Base-by-base conservation (phyloP, 2,888 invertebrate species). In the Clepsis dumicolana region DNA sequence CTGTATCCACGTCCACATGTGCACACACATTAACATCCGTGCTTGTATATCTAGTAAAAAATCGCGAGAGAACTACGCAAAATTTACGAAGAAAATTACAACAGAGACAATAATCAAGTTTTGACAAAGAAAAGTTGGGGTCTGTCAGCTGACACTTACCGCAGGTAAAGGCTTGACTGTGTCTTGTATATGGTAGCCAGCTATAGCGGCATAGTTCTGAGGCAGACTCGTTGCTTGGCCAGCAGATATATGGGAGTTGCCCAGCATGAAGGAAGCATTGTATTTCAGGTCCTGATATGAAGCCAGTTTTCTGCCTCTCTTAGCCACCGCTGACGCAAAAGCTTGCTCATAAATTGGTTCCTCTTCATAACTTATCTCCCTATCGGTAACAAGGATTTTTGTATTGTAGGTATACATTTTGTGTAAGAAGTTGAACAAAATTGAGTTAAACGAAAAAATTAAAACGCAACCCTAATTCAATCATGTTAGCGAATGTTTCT, bases 101-200 rank as follows among this genome's bases (percentile, higher is more conserved):
- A n/a, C n/a, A n/a, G n/a, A n/a, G n/a, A n/a, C n/a, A n/a, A n/a
- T n/a, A n/a, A n/a, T n/a, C n/a, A n/a, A n/a, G n/a, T n/a, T n/a
- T n/a, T n/a, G n/a, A n/a, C n/a, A n/a, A n/a, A n/a, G n/a, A n/a
- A n/a, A n/a, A n/a, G n/a, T n/a, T n/a, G n/a, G n/a, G n/a, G n/a
- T n/a, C n/a, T n/a, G n/a, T n/a, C n/a, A 8, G n/a, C 32, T 32
- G 32, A 32, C 4, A 16, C 38, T 24, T 77, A 88, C 88, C 78
- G 83, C 66, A 2, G 88, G 79, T 41, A 87, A 78, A 10, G 83
- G 79, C 16, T 77, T 72, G 0, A 78, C 71, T 14, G 80, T 64
- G 7, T 78, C 76, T 0, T 82, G 75, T 48, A 86, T 81, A 65
- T 87, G 85, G 63, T 81, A 87, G 18, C 87, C 87, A 32, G 77